A percentile compares a stretch with the other conserved stretches of the same genome.
These are phyloP conservation scores for Drosophila atripex DNA, from an alignment of 2,888 invertebrate species.

Conservation along the genomic window DNA sequence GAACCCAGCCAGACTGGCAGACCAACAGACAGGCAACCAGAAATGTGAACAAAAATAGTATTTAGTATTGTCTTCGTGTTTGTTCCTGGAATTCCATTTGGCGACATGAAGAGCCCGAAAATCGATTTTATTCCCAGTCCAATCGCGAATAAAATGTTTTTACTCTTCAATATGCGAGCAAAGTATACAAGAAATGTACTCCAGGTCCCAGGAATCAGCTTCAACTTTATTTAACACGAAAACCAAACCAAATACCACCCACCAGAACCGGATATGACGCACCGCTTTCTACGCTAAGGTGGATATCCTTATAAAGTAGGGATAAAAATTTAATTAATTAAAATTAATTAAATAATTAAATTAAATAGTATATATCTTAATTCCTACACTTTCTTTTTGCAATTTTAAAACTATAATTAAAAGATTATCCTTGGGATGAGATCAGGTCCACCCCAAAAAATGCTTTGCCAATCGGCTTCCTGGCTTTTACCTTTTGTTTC, in stretches of 20 bases:
- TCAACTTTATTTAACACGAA: constrained; percentile 15
- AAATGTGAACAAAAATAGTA: constrained; percentile 27
- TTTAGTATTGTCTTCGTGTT: constrained; percentile 43
- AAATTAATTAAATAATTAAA: too few species aligned
- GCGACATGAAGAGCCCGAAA: constrained; percentile 7
- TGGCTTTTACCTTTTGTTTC: constrained; percentile 29
- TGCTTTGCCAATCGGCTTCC: constrained; percentile 20
- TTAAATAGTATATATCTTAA: too few species aligned
- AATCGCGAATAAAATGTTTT: constrained; percentile 27
- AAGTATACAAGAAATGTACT: background rate
- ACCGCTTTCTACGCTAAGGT: constrained; percentile 33
- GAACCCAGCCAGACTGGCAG: constrained; percentile 24
- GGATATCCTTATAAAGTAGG: background rate
- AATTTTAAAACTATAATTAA: background rate
- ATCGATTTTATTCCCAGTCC: constrained; percentile 22
- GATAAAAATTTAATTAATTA: too few species aligned
- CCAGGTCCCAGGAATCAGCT: constrained; percentile 14
- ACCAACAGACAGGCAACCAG: constrained; percentile 36
- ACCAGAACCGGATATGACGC: constrained; percentile 63
- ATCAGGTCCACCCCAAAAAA: constrained; percentile 11
- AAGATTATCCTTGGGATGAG: background rate
- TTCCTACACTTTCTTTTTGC: too few species aligned
- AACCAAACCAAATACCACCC: constrained; percentile 5
- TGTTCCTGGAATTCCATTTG: constrained; percentile 17
- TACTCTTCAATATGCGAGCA: constrained; percentile 14